A percentile compares a stretch with the other conserved stretches of the same genome.
Conservation (phyloP, 1,140 invertebrate species). For the Sarcophaga bullata region DNA sequence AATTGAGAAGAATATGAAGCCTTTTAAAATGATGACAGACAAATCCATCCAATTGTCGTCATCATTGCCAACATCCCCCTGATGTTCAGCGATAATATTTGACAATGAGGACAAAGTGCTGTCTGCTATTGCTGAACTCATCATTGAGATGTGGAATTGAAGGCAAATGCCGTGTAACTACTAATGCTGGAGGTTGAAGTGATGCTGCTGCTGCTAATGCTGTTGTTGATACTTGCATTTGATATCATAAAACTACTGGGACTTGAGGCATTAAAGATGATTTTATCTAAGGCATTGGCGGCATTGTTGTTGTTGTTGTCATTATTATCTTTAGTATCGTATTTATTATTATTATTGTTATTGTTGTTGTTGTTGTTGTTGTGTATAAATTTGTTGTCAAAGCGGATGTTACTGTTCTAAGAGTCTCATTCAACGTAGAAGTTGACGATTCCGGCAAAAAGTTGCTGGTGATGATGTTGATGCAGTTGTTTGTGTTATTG, state of each 20-base stretch:
- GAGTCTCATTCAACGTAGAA: conserved; percentile 18
- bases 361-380: not conserved
- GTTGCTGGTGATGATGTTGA: conserved; percentile 10
- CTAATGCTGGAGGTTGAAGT: conserved; percentile 36
- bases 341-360: not conserved
- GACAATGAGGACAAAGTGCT: not conserved
- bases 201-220: conserved; percentile 28
- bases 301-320: not conserved
- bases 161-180: conserved; percentile 46
- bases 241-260: conserved; percentile 22
- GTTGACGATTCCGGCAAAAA: conserved; percentile 3
- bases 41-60: conserved; percentile 67
- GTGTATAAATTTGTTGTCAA: conserved; percentile 19
- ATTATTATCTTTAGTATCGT: not conserved
- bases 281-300: conserved; percentile 37
- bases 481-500: not conserved
- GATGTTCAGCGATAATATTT: not conserved
- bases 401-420: conserved; percentile 34
- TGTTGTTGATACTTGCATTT: conserved; percentile 23
- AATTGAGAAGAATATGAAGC: conserved; percentile 81
- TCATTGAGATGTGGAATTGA: conserved; percentile 49
- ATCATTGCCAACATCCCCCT: not conserved
- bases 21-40: conserved; percentile 75
- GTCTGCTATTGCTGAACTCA: conserved; percentile 33
- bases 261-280: conserved; percentile 24